Evolutionary conservation across 2,113 vertebrate genomes (phyloP), one percentile per base, ranked within the genome.

Genomic region (Nothoprocta perdicaria): DNA sequence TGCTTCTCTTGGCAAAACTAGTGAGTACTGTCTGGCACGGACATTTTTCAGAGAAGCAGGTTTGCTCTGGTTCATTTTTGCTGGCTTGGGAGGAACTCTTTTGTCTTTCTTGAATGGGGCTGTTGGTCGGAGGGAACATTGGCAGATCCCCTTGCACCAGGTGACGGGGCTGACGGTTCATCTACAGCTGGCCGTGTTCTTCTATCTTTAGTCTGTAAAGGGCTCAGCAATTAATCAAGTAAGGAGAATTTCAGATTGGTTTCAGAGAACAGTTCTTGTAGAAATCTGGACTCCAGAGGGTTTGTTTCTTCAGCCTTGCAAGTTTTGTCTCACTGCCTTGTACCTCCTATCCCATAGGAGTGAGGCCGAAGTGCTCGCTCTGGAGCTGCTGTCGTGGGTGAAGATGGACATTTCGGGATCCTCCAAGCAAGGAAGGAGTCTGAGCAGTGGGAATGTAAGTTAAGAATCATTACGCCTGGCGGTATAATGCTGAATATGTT

Each of bases 251-350:
- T 84, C 58, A 84, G 5, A 73, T 48, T 45, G 72, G 63, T 55
- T 92, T 80, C 19, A 14, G 55, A 7, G 61, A 93, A 40, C 29
- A 38, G 52, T 80, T 95, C 8, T 1, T n/a, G 43, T 23, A 78
- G 68, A 83, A 65, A 57, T 22, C 33, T 0, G 10, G 81, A 8
- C 81, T 77, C 63, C 43, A 45, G 78, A 86, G 74, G 38, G 29
- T 29, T 5, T 71, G 21, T 16, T 92, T 53, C 24, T 80, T 29
- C 35, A 89, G 65, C 38, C 10, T 78, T 40, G 68, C 19, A 19
- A 60, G 52, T 21, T 72, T 50, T 83, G 72, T 52, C 72, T 89
- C 22, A 89, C 80, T 74, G 43, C 40, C 35, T 94, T 16, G 4
- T n/a, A 4, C 10, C 4, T 61, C 53, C 58, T 58, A n/a, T 46